Base-by-base conservation (phyloP, 2,797 vertebrate genomes). In the Menidia menidia region DNA sequence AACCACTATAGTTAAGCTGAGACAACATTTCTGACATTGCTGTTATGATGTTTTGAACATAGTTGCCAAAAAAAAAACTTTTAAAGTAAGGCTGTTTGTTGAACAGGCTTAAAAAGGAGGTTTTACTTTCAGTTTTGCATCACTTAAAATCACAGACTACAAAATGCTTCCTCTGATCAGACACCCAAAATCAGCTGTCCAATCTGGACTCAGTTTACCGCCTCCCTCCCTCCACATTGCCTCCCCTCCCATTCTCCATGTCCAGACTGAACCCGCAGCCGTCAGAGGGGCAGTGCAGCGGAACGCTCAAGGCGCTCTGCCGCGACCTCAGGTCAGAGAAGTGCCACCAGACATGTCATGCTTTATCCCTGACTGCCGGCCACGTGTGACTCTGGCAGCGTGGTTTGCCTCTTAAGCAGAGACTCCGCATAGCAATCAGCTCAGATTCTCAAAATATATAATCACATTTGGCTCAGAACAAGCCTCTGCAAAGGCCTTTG, bases 321-420 rank as follows among this genome's bases (percentile, higher is more conserved):
- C 80, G 73, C 84, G 89, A 93, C 89, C 90, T 68, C 12, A 41
- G 89, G 89, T 92, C 90, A 92, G 77, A 58, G 60, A 85, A 82
- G 88, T 92, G 89, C 88, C 90, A 88, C 78, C 78, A 84, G 83
- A 89, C 89, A 82, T 89, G 88, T 92, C 92, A 93, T 76, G 88
- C 90, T 89, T 80, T 73, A 77, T 75, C 83, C 83, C 69, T 61
- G 87, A 90, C 83, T 71, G 71, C 76, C 52, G 62, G 83, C 86
- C 84, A 91, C 78, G 78, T 89, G 87, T 88, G 84, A 86, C 81
- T 89, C 77, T 64, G 77, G 81, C 74, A 67, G 78, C 54, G 32
- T 30, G 72, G 61, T 77, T 55, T 78, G 79, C 72, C 67, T 88
- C 86, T 82, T 64, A 81, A 84, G 72, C 68, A 86, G 59, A 71